Conservation (phyloP, 2,888 invertebrate species). For the Pristionchus mayeri region DNA sequence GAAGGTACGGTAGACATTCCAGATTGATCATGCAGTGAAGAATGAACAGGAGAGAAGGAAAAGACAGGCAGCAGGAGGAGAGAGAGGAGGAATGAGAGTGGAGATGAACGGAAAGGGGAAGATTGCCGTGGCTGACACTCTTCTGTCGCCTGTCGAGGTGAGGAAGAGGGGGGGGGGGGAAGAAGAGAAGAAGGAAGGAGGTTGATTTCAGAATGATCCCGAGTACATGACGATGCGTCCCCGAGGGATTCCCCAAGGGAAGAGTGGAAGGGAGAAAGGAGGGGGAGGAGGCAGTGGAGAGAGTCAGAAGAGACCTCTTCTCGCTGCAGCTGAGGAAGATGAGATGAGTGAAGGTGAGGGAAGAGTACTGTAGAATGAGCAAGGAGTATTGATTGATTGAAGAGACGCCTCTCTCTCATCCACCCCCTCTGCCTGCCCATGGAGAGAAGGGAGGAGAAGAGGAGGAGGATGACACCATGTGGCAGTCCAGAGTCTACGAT, state of each 20-base stretch:
- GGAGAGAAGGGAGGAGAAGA: neutral
- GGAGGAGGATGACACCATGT: neutral
- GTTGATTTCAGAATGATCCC: constrained; percentile 35
- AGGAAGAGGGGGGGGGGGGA: neutral
- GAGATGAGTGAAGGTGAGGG: constrained; percentile 43
- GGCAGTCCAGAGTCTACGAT: constrained; percentile 40
- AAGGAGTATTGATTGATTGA: neutral
- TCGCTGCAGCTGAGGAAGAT: constrained; percentile 44
- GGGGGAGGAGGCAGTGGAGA: constrained; percentile 10
- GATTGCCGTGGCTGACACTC: constrained; percentile 38
- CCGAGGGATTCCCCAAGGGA: neutral
- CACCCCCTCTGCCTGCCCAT: constrained; percentile 41
- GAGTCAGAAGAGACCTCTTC: constrained; percentile 48
- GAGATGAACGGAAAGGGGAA: constrained; percentile 24
- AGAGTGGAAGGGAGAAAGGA: neutral
- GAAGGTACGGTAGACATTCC: constrained; percentile 10
- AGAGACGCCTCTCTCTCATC: constrained; percentile 2
- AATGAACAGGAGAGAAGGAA: constrained; percentile 46
- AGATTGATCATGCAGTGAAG: constrained; percentile 45
- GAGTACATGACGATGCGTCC: constrained; percentile 50
- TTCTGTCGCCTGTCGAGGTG: constrained; percentile 45
- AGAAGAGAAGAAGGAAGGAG: neutral
- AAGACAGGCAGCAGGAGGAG: neutral
- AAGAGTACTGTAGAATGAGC: constrained; percentile 2
- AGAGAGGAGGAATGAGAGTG: neutral